Evolutionary conservation across 2,113 vertebrate genomes (phyloP), one percentile per base, ranked within the genome.

Genomic region (Aptenodytes forsteri): DNA sequence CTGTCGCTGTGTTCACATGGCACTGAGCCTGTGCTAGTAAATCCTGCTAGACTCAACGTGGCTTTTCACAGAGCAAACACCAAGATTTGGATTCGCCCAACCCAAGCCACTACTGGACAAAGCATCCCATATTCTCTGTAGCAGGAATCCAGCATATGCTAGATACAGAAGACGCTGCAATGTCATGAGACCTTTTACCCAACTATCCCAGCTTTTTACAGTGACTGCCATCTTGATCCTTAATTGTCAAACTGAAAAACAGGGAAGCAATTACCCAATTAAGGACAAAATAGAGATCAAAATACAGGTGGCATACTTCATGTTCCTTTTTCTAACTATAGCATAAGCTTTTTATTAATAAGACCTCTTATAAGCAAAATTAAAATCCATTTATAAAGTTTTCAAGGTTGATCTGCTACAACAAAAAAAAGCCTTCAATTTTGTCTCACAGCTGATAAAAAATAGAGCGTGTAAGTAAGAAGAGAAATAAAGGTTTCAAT

Each of bases 311-410:
- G 0, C 22, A n/a, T n/a, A 56, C 5, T 47, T 62, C 7, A 26
- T 9, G 10, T 62, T 83, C 14, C 9, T 58, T 72, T 92, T 77
- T 66, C 46, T 65, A 75, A 27, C 25, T 40, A 38, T 2, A 73
- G 17, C 2, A 1, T 21, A 56, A 12, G 23, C 23, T 84, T 65
- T 55, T 67, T n/a, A 70, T 54, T 73, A 91, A 49, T 38, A 95
- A 80, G 16, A 34, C 4, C 7, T 72, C 34, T 61, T 21, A 61
- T 14, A 92, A 87, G 38, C 9, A 82, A 85, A 89, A 78, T 47
- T 44, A 89, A 94, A 94, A 90, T 34, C 26, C 8, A n/a, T 52
- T 56, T 50, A 46, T 9, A 25, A 90, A 72, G 26, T 89, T 92
- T 89, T 71, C n/a, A 75, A 67, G 70, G 55, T 56, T 81, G 38